Percentiles rank a stretch among this genome's conserved stretches.
phyloP scores from a whole-genome alignment of 2,113 vertebrate species.

The Archocentrus centrarchus region DNA sequence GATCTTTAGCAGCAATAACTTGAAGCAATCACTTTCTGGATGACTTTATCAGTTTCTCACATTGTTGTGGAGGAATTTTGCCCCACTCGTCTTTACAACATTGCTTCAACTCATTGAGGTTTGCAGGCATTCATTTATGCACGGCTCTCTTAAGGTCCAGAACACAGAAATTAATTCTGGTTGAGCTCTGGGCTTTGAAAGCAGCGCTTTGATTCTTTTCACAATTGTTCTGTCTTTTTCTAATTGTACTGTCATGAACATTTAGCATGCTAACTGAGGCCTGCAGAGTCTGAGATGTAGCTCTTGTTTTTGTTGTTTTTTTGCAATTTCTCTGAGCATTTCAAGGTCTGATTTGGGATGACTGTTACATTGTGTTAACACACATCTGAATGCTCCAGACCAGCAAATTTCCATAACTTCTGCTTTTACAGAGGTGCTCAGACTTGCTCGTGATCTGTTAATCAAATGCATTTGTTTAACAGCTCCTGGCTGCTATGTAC shows the following conservation, averaged over 20 bases:
- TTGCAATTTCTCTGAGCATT: no score
- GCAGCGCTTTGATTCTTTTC: not conserved
- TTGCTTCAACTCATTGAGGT: not conserved
- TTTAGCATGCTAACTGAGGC: not conserved
- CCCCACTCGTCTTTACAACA: not conserved
- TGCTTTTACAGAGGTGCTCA: no score
- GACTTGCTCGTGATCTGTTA: no score
- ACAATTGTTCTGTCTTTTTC: not conserved
- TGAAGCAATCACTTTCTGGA: not conserved
- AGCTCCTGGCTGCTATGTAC: no score
- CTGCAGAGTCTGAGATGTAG: not conserved
- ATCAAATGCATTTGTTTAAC: no score
- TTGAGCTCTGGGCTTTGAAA: not conserved
- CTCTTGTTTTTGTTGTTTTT: not conserved
- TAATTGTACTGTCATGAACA: not conserved
- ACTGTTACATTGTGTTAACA: no score
- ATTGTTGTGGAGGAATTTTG: not conserved
- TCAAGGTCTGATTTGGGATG: no score
- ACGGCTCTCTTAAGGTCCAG: not conserved
- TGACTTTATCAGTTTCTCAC: not conserved
- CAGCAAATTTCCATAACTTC: no score
- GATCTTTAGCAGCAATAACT: not conserved
- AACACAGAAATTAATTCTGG: not conserved
- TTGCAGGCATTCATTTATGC: not conserved
- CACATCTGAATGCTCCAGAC: no score